phyloP scores from a whole-genome alignment of 2,113 vertebrate species.

The Ochotona princeps region DNA sequence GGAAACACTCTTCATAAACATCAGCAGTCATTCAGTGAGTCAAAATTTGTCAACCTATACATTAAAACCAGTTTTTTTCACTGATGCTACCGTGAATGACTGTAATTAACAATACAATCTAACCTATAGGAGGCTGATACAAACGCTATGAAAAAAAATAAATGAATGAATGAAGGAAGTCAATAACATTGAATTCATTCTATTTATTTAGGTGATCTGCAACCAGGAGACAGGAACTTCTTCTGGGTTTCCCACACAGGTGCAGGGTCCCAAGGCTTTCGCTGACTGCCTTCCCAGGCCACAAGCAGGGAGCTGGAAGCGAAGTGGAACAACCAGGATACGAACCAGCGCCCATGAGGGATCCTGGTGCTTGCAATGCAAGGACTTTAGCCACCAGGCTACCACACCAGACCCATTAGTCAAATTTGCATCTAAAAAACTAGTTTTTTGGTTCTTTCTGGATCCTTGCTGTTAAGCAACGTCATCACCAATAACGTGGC shows the following conservation, averaged over 20 bases:
- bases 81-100: slow-evolving; percentile 11
- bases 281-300: too few relatives aligned
- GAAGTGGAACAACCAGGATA: too few relatives aligned
- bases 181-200: neutral
- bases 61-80: neutral
- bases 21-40: neutral
- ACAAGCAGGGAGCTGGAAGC: too few relatives aligned
- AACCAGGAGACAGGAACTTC: too few relatives aligned
- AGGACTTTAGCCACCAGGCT: too few relatives aligned
- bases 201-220: neutral
- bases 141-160: neutral
- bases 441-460: neutral
- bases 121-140: neutral
- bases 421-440: neutral
- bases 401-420: too few relatives aligned
- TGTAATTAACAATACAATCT: neutral
- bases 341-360: too few relatives aligned
- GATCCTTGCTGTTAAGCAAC: neutral
- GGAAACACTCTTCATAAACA: neutral
- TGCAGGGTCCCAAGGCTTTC: too few relatives aligned
- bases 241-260: too few relatives aligned
- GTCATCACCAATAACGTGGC: too few relatives aligned
- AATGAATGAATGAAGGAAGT: neutral
- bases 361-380: too few relatives aligned
- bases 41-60: slow-evolving; percentile 26